phyloP scores from a whole-genome alignment of 2,113 vertebrate species.

The Lathamus discolor region DNA sequence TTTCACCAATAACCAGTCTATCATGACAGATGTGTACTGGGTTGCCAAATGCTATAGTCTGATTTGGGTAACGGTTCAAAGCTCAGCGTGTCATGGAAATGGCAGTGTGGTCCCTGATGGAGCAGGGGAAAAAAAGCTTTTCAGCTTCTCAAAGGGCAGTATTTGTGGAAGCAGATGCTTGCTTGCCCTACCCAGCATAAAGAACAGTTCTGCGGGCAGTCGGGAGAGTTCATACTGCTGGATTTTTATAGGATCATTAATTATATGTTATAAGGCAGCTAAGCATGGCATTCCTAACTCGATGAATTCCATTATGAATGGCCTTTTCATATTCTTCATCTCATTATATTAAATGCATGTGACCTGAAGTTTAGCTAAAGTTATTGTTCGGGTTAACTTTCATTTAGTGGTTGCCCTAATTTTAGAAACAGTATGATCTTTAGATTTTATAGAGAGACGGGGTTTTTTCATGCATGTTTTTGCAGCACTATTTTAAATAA shows the following conservation, averaged over 20 bases:
- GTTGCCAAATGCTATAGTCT: conserved; percentile 43
- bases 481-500: conserved; percentile 51
- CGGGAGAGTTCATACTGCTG: conserved; percentile 44
- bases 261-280: conserved; percentile 73
- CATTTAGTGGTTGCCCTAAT: conserved; percentile 68
- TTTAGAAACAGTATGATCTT: conserved; percentile 71
- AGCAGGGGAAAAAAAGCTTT: neutral
- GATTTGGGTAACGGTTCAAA: conserved; percentile 52
- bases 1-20: conserved; percentile 52
- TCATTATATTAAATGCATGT: conserved; percentile 72
- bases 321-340: conserved; percentile 74
- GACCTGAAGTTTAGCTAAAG: conserved; percentile 73
- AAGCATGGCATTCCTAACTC: conserved; percentile 70
- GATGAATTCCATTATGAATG: conserved; percentile 73
- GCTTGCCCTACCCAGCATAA: conserved; percentile 52
- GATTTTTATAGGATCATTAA: conserved; percentile 74
- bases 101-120: conserved; percentile 40
- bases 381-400: conserved; percentile 74
- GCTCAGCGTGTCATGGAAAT: conserved; percentile 28
- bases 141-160: conserved; percentile 60
- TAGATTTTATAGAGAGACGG: conserved; percentile 63
- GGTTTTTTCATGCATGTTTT: conserved; percentile 34
- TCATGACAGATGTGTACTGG: conserved; percentile 43
- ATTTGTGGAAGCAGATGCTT: conserved; percentile 59
- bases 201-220: conserved; percentile 50